Evolutionary conservation across 2,888 invertebrate genomes (phyloP).

Genomic region (Eristalinus sepulchralis): DNA sequence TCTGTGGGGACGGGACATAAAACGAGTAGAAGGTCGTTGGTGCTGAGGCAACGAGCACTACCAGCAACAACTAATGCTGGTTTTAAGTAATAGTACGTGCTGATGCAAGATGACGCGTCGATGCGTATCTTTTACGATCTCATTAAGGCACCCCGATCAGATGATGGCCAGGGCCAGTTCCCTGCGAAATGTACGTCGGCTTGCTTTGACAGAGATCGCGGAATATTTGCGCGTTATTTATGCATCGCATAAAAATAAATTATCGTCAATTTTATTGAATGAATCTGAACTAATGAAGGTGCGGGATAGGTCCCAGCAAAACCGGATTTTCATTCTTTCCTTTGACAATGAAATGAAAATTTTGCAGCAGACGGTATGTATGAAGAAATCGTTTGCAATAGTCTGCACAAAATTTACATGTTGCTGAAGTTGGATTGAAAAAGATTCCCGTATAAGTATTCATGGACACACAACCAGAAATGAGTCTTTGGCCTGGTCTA

Average conservation of each 20-base stretch:
- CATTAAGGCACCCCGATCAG: neutral
- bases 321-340: neutral
- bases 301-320: neutral
- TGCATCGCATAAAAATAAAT: neutral
- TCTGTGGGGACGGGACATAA: neutral
- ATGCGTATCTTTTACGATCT: slow-evolving; percentile 10
- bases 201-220: neutral
- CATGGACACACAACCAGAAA: neutral
- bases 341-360: neutral
- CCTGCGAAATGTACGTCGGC: neutral
- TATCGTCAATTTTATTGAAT: neutral
- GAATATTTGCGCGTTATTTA: neutral
- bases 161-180: neutral
- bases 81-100: neutral
- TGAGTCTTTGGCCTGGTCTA: neutral
- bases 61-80: neutral
- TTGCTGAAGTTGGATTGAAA: no score
- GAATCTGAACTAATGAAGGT: neutral
- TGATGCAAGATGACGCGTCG: neutral
- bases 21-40: neutral
- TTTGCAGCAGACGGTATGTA: neutral
- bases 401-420: no score
- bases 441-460: neutral
- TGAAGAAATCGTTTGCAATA: no score
- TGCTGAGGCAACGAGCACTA: neutral